Evolutionary conservation across 2,113 vertebrate species (phyloP).

Genomic region (Lontra canadensis): DNA sequence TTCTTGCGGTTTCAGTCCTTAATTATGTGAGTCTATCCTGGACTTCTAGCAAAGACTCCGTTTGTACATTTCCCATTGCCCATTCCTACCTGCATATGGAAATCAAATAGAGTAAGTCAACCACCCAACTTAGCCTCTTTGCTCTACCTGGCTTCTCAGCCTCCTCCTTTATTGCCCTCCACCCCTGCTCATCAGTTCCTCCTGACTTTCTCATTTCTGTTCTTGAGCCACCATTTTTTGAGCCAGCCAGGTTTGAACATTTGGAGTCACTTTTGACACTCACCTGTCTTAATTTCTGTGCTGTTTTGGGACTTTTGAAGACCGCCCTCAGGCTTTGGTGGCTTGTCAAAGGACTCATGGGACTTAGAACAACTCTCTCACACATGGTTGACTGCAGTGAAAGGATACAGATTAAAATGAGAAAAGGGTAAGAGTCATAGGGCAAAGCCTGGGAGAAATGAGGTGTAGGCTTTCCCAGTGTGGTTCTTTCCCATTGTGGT

Average conservation of each 20-base stretch:
- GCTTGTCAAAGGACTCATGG: neutral
- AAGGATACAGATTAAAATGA: slow-evolving; percentile 9
- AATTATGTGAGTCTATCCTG: neutral
- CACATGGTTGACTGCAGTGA: neutral
- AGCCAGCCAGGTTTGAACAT: neutral
- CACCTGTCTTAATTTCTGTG: neutral
- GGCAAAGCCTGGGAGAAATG: neutral
- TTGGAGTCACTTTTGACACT: neutral
- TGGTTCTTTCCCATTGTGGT: neutral
- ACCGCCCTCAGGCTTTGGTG: neutral
- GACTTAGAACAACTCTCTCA: neutral
- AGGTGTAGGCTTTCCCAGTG: neutral
- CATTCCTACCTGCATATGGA: neutral
- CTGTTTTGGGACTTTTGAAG: neutral
- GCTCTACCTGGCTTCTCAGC: neutral
- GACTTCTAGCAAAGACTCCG: neutral
- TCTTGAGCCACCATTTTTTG: neutral
- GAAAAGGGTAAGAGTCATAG: neutral
- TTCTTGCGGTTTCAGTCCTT: neutral
- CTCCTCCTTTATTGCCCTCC: neutral
- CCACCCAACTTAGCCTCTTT: neutral
- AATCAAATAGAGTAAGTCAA: neutral
- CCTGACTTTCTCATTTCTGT: neutral
- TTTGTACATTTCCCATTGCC: neutral
- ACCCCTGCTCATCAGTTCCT: neutral